Percentiles rank a stretch among this genome's conserved stretches.
Conservation (phyloP, 2,113 vertebrate genomes). For the Silurus glanis region DNA sequence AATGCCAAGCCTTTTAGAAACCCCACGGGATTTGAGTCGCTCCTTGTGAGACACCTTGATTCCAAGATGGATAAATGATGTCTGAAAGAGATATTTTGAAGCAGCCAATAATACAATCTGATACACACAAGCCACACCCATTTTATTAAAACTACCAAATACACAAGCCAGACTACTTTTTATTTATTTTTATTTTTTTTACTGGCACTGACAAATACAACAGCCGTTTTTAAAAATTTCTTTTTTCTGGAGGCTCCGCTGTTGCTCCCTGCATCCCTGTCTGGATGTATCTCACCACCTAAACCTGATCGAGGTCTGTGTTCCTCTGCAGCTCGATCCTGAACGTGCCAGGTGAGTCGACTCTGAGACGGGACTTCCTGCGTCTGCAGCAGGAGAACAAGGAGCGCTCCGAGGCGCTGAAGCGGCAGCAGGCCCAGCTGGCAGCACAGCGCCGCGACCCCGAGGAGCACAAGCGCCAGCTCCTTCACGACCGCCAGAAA, state of each 20-base stretch:
- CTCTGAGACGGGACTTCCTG: constrained; percentile 85
- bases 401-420: constrained; percentile 83
- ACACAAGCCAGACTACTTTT: background rate
- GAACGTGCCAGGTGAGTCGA: constrained; percentile 90
- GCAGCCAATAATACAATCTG: background rate
- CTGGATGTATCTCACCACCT: background rate
- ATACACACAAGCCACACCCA: too few species aligned
- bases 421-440: constrained; percentile 82
- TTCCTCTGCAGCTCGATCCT: constrained; percentile 80
- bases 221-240: background rate
- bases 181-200: background rate
- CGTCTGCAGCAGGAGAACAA: constrained; percentile 92
- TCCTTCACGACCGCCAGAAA: constrained; percentile 87
- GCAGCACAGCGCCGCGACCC: constrained; percentile 84
- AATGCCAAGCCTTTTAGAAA: background rate
- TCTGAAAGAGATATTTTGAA: background rate
- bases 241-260: background rate
- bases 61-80: background rate
- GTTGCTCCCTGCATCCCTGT: background rate
- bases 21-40: background rate
- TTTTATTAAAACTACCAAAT: background rate
- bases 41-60: background rate
- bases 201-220: background rate
- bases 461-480: constrained; percentile 87
- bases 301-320: background rate